Conservation (phyloP, 30 jellyfish, hydroid and myxozoan genomes). For the Cassiopea andromeda region DNA sequence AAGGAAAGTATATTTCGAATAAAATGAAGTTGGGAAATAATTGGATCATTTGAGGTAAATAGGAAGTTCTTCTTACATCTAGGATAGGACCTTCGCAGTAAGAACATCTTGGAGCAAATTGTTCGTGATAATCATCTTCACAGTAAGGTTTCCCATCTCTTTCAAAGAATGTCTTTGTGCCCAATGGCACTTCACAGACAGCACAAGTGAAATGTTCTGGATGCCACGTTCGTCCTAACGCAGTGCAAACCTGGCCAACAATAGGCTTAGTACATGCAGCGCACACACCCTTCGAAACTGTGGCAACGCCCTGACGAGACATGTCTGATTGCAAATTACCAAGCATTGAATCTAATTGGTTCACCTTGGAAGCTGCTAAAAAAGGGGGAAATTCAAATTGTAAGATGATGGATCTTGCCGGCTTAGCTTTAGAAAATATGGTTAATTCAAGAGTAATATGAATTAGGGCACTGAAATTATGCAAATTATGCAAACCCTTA, state of each 20-base stretch:
- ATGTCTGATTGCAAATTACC: conserved; percentile 91
- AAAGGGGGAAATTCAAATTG: not conserved
- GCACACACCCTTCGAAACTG: conserved; percentile 92
- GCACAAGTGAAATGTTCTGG: conserved; percentile 98
- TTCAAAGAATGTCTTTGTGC: conserved; percentile 93
- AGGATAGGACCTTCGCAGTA: conserved; percentile 90
- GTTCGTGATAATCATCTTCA: conserved; percentile 89
- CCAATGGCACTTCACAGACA: conserved; percentile 88
- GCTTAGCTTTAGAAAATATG: no score
- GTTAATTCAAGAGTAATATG: no score
- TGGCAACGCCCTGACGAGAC: conserved; percentile 98
- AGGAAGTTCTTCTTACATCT: conserved; percentile 72
- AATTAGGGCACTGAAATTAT: no score
- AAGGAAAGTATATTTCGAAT: no score
- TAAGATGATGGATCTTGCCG: no score
- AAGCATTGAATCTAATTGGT: conserved; percentile 93
- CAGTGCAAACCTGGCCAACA: conserved; percentile 97
- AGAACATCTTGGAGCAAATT: conserved; percentile 87
- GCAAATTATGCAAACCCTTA: no score
- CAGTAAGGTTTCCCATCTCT: conserved; percentile 96
- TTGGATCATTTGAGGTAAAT: not conserved
- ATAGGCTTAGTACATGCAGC: conserved; percentile 96
- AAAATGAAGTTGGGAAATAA: not conserved
- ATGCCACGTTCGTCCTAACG: conserved; percentile 96
- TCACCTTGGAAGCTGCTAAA: conserved; percentile 57